These are phyloP conservation scores for Priocnemis perturbator DNA, from an alignment of 2,888 invertebrate genomes.

Conservation along the genomic window DNA sequence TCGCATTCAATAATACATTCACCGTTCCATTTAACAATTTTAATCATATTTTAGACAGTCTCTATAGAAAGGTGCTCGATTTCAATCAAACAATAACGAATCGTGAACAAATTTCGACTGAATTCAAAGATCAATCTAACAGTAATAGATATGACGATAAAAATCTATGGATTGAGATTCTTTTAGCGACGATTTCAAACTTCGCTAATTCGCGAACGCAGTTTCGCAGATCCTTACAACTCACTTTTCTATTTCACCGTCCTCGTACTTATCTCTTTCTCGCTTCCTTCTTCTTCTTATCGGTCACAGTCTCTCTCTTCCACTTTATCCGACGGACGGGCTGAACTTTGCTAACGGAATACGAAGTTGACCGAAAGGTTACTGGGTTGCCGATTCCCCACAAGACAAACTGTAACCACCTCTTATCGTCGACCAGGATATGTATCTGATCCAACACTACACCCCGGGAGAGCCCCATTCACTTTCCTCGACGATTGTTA, in stretches of 20 bases:
- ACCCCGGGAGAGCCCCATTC: constrained; percentile 14
- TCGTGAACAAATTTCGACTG: no score
- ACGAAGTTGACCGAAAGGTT: constrained; percentile 49
- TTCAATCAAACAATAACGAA: no score
- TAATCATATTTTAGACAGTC: no score
- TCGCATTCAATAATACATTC: no score
- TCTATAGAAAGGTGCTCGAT: no score
- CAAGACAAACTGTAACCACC: constrained; percentile 39
- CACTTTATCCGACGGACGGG: neutral
- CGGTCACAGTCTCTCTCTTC: neutral
- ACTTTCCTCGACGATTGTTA: constrained; percentile 20
- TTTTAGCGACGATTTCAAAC: no score
- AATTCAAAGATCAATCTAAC: no score
- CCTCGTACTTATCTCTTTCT: constrained; percentile 2
- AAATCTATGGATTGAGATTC: no score
- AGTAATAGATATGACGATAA: no score
- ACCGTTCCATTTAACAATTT: no score
- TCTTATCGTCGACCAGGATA: constrained; percentile 31
- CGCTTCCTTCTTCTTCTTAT: no score
- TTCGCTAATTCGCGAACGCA: constrained; percentile 45
- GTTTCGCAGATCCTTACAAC: neutral
- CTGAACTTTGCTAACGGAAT: constrained; percentile 38
- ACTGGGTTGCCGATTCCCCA: constrained; percentile 43
- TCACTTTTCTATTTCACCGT: neutral
- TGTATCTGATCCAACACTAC: constrained; percentile 12